Conservation (phyloP, 2,113 vertebrate genomes). For the Brienomyrus brachyistius region DNA sequence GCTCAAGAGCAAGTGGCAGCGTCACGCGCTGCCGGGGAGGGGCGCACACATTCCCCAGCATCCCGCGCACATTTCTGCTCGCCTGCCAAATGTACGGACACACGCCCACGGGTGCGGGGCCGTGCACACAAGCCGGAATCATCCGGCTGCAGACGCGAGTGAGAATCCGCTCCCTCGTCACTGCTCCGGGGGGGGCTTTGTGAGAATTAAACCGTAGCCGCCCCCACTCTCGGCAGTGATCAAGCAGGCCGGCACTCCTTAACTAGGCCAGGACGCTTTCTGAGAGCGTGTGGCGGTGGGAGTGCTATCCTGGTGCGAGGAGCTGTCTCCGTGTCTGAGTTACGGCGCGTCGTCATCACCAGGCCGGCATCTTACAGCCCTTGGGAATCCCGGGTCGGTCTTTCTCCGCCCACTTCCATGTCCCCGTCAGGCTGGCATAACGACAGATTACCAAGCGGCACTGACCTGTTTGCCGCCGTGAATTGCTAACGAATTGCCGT, state of each 20-base stretch:
- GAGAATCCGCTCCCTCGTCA: neutral
- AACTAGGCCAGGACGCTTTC: neutral
- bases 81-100: neutral
- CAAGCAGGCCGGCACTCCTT: neutral
- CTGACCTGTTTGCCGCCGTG: neutral
- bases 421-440: neutral
- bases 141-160: neutral
- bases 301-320: neutral
- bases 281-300: neutral
- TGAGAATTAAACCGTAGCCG: neutral
- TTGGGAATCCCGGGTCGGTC: neutral
- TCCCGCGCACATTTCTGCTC: neutral
- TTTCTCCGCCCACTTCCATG: neutral
- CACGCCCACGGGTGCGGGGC: neutral
- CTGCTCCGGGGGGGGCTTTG: too few relatives aligned
- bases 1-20: slow-evolving; percentile 16
- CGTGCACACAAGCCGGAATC: neutral
- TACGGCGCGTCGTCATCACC: neutral
- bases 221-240: neutral
- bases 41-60: neutral
- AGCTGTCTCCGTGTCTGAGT: too few relatives aligned
- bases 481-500: neutral
- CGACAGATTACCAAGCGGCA: neutral
- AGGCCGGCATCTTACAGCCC: neutral
- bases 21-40: neutral